Evolutionary conservation across 2,888 invertebrate species (phyloP), one percentile per base, ranked within the genome.

Genomic region (Tetragnatha montana): DNA sequence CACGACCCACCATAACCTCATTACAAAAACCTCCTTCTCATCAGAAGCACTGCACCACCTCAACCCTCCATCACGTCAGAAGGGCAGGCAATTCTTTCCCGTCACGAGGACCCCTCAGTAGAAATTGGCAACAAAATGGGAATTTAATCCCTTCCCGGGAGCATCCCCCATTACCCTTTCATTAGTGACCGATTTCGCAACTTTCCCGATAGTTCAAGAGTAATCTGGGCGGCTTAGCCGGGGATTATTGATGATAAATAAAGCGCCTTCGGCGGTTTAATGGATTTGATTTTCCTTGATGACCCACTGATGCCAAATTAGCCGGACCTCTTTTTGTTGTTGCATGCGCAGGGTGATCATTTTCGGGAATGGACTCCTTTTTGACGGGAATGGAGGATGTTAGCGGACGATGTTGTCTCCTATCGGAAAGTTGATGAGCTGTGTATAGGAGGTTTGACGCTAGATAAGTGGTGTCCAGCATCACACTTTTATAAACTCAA

Each of bases 231-330:
- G 69, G 78, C 69, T 85, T 85, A 85, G 78, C 35, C 35, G 21
- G n/a, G 84, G 84, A 78, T 85, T 85, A 76, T 21, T 47, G 21
- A 6, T 78, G 78, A 85, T 85, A 85, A 70, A 85, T 78, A 78
- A n/a, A 71, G 70, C 70, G 50, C 21, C 78, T 78, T 60, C 4
- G 12, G 22, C 49, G 69, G 17, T 68, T 85, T 85, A 85, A 85
- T 85, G 70, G 84, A 22, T 22, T 70, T 78, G 70, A 78, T 70
- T 85, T 85, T 85, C 76, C 49, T 47, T 85, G 84, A 85, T 70
- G 35, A 21, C 51, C 22, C n/a, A 19, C 12, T 78, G 69, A 71
- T 85, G 69, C 69, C 50, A 51, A 78, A 82, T 82, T 82, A 82
- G 73, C 73, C 35, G 22, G 49, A 17, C 73, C n/a, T 6, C 8